These are phyloP conservation scores for Crocodylus rhombifer DNA, from an alignment of 2,797 vertebrate genomes.

Conservation along the genomic window DNA sequence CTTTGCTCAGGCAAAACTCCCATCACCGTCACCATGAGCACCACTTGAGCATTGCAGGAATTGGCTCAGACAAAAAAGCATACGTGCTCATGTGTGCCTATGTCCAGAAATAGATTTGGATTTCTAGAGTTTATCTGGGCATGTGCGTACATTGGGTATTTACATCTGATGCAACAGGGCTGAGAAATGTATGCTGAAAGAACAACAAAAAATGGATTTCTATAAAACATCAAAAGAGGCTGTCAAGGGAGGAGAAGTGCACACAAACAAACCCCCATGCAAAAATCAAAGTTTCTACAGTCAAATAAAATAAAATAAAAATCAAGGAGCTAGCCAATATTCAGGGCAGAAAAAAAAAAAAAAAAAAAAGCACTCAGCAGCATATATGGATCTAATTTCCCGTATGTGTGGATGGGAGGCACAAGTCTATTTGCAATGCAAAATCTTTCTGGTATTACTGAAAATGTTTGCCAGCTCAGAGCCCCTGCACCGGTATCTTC, in stretches of 20 bases:
- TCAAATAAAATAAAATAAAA: too few species aligned
- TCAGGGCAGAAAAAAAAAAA: too few species aligned
- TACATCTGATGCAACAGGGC: background rate
- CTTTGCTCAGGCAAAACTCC: background rate
- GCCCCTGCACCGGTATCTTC: conserved; percentile 9
- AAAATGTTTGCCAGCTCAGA: background rate
- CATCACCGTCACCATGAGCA: fast-evolving
- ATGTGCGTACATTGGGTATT: fast-evolving
- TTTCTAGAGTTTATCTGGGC: background rate
- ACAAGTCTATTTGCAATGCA: background rate
- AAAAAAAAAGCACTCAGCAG: background rate
- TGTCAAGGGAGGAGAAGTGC: background rate
- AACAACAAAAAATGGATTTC: background rate
- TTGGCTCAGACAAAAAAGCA: fast-evolving
- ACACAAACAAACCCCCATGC: fast-evolving
- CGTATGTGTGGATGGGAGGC: too few species aligned
- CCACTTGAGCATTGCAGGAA: fast-evolving
- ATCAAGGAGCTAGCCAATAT: too few species aligned
- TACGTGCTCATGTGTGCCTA: fast-evolving
- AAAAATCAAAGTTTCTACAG: too few species aligned
- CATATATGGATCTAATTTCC: background rate
- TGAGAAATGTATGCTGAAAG: background rate
- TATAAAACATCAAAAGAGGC: fast-evolving
- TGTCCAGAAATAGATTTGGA: background rate
- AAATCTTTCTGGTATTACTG: background rate